These are phyloP conservation scores for Heteromormyrus szaboi DNA, from an alignment of 2,797 vertebrate species.

Conservation along the genomic window DNA sequence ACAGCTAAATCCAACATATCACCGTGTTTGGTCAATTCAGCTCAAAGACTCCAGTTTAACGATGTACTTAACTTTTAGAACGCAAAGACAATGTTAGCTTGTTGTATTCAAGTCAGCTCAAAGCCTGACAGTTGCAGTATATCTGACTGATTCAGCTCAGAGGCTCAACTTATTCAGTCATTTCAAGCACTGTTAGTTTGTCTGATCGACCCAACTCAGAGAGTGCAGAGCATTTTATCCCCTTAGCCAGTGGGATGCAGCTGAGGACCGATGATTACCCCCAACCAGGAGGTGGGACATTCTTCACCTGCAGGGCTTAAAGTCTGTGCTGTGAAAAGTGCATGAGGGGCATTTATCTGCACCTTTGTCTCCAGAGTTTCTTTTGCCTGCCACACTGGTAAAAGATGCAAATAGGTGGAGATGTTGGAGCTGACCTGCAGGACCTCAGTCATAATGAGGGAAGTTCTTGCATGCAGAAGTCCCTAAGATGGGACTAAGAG, in stretches of 20 bases:
- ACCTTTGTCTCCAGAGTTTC: neutral
- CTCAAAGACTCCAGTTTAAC: neutral
- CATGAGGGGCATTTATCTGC: neutral
- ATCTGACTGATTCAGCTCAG: neutral
- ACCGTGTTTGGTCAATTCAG: neutral
- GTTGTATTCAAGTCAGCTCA: neutral
- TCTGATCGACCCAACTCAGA: neutral
- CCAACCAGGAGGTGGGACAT: neutral
- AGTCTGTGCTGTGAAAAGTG: neutral
- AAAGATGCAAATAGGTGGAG: neutral
- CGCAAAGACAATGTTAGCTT: neutral
- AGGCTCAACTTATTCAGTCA: neutral
- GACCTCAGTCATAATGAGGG: neutral
- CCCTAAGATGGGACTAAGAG: neutral
- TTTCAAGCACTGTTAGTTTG: neutral
- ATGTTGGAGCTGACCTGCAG: neutral
- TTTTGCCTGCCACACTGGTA: neutral
- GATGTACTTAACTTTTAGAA: neutral
- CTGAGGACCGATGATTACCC: neutral
- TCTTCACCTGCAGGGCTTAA: neutral
- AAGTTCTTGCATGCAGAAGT: neutral
- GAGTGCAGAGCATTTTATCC: neutral
- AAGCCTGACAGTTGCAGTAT: neutral
- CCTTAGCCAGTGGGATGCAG: neutral
- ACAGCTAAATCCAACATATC: neutral